Evolutionary conservation across 2,797 vertebrate genomes (phyloP).

Genomic region (Synanceia verrucosa): DNA sequence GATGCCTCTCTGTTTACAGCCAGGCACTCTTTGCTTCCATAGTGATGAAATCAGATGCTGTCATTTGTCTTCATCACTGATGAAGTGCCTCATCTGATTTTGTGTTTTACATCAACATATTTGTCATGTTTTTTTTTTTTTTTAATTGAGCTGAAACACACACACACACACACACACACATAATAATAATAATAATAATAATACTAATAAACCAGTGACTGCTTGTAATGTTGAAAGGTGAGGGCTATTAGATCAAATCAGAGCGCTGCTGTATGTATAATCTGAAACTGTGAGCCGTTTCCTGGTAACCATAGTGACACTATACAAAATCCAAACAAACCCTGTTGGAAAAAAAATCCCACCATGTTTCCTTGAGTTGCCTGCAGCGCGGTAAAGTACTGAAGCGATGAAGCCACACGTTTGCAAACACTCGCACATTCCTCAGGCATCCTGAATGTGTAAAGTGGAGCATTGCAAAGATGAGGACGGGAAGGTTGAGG

Average conservation of each 20-base stretch:
- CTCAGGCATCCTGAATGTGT: slow-evolving; percentile 46
- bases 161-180: too few relatives aligned
- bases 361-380: slow-evolving; percentile 2
- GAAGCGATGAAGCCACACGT: slow-evolving; percentile 14
- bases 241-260: neutral
- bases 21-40: slow-evolving; percentile 57
- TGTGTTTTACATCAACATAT: too few relatives aligned
- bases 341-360: neutral
- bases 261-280: neutral
- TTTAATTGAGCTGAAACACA: too few relatives aligned
- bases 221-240: neutral
- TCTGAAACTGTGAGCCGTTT: neutral
- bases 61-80: slow-evolving; percentile 16
- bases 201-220: too few relatives aligned
- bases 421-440: slow-evolving; percentile 29
- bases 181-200: neutral
- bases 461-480: slow-evolving; percentile 72
- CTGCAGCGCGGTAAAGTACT: neutral
- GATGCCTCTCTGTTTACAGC: slow-evolving; percentile 58
- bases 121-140: too few relatives aligned
- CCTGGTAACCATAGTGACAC: slow-evolving; percentile 10
- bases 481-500: slow-evolving; percentile 71
- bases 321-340: slow-evolving; percentile 27
- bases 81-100: neutral
- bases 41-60: slow-evolving; percentile 55